A percentile compares a stretch with the other conserved stretches of the same genome.
Evolutionary conservation across 2,797 vertebrate genomes (phyloP).

Genomic region (Benthosema pterotum): DNA sequence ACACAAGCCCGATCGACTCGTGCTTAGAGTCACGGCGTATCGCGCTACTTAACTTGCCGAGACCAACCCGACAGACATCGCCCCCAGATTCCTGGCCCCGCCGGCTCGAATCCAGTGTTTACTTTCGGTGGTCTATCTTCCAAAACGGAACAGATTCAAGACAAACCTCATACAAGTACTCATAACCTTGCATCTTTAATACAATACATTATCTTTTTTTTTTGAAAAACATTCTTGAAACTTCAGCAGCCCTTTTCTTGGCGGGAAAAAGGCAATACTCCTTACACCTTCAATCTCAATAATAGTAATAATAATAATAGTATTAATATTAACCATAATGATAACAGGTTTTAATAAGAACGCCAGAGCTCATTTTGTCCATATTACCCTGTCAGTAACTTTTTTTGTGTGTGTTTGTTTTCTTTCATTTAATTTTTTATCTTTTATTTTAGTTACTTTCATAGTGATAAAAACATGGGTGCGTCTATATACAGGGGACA

Average conservation of each 20-base stretch:
- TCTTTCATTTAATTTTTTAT: constrained; percentile 6
- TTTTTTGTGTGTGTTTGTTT: constrained; percentile 43
- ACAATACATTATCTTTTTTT: constrained; percentile 59
- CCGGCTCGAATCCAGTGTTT: constrained; percentile 37
- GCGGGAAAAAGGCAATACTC: constrained; percentile 72
- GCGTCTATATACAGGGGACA: constrained; percentile 69
- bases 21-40: too few species aligned
- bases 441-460: constrained; percentile 50
- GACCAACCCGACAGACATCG: constrained; percentile 49
- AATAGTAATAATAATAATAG: constrained; percentile 25
- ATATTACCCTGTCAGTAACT: neutral
- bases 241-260: constrained; percentile 76
- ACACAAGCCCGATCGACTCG: too few species aligned
- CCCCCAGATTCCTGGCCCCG: constrained; percentile 37
- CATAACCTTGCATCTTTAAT: constrained; percentile 68
- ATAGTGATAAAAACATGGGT: constrained; percentile 67
- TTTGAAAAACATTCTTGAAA: constrained; percentile 81
- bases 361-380: constrained; percentile 55
- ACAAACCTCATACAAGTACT: constrained; percentile 69
- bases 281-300: constrained; percentile 42
- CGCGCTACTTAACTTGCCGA: too few species aligned
- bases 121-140: constrained; percentile 51
- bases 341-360: constrained; percentile 56
- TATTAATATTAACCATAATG: constrained; percentile 27
- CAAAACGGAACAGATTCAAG: constrained; percentile 58